Evolutionary conservation across 2,797 vertebrate genomes (phyloP), one percentile per base, ranked within the genome.

Genomic region (Tolypeutes matacus): DNA sequence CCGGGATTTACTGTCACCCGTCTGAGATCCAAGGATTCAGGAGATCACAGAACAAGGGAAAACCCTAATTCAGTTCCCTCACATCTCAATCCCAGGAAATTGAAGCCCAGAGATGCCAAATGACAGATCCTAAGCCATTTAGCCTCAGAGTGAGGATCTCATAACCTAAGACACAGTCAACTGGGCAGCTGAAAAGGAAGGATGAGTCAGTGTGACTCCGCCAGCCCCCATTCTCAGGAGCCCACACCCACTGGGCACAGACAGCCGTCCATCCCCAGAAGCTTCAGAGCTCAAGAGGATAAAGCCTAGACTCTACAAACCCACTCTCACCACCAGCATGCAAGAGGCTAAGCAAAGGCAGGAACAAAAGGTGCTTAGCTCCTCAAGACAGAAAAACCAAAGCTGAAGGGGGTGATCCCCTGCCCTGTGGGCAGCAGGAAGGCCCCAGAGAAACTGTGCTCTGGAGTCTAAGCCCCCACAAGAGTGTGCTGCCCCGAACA

Each of bases 1-100:
- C 49, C 17, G 14, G 67, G 69, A 96, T 89, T 94, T 81, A 93
- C 53, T 77, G 76, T 95, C 70, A 51, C 51, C 58, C 42, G 23
- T 7, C 67, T 70, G 72, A 39, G 53, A 27, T 69, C 78, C 29
- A 9, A 20, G 5, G 27, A 95, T 84, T 83, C 20, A n/a, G 8
- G 75, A 73, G 58, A 36, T 73, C 82, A 92, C 21, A 70, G 82
- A 89, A 84, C 64, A 76, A 95, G 49, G 34, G 31, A 67, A 49
- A 42, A 13, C 77, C 65, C 86, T 81, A 60, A 93, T 58, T 90
- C 51, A 70, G 34, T 27, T 58, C 83, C 29, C 34, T 69, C 7
- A 62, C 25, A 78, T 95, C 53, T 49, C 27, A 60, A 23, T 25
- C 51, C 73, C 64, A 9, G 58, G 34, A 91, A 91, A 73, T 0